Percentiles rank a stretch among this genome's conserved stretches.
These are phyloP conservation scores for Hippolais icterina DNA, from an alignment of 2,113 vertebrate species.

Conservation along the genomic window DNA sequence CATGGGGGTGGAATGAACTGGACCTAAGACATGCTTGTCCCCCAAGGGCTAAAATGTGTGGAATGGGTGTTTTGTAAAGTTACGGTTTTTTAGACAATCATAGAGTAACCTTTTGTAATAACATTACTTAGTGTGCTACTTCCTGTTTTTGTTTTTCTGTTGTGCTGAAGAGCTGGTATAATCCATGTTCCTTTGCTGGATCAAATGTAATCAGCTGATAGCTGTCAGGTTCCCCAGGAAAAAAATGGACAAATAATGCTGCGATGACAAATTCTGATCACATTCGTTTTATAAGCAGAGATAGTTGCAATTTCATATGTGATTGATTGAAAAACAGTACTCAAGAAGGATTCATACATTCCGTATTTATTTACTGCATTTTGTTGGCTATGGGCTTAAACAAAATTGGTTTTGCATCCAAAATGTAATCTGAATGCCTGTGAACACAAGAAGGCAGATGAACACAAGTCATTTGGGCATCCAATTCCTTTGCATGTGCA, in stretches of 20 bases:
- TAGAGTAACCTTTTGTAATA: not conserved
- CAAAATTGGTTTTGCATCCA: constrained; percentile 28
- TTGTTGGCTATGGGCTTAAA: constrained; percentile 22
- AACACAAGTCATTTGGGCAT: not conserved
- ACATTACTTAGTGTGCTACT: fast-evolving
- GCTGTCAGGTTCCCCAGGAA: not conserved
- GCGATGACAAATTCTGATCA: not conserved
- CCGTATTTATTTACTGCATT: constrained; percentile 36
- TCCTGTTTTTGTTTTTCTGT: not conserved
- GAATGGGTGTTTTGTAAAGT: not conserved
- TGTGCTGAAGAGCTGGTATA: not conserved
- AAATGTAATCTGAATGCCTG: constrained; percentile 19
- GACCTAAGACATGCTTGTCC: not conserved
- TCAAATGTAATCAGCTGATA: not conserved
- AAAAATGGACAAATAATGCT: not conserved
- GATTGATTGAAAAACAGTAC: constrained; percentile 37
- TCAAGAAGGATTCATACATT: constrained; percentile 6
- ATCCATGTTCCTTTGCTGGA: not conserved
- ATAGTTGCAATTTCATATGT: not conserved
- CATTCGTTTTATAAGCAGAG: constrained; percentile 15
- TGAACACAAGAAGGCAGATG: not conserved
- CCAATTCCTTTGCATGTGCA: not conserved
- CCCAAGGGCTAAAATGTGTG: not conserved
- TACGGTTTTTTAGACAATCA: not conserved
- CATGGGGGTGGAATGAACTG: not conserved